Evolutionary conservation across 2,888 invertebrate genomes (phyloP), one percentile per base, ranked within the genome.

Genomic region (Glyphotaelius pellucidus): DNA sequence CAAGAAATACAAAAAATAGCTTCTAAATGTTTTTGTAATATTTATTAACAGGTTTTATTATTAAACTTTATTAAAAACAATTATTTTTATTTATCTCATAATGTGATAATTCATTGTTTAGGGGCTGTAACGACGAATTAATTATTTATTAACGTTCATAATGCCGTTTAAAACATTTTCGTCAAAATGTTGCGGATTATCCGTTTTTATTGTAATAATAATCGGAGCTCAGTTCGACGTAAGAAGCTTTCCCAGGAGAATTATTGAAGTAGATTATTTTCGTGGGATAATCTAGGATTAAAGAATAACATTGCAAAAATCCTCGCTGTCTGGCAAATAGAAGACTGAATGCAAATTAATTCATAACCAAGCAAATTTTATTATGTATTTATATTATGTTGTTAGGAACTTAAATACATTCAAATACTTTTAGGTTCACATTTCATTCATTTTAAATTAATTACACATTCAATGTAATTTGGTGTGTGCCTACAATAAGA

Each of bases 211-310:
- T 88, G 52, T 88, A 52, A 88, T 52, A 31, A 88, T 88, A 88
- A 88, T 42, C 88, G 47, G 88, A 14, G 88, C 88, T 67, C 67
- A 67, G 88, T 88, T 42, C 30, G 88, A 67, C 88, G 32, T 88
- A 88, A 88, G 88, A 67, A 81, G 88, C 88, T 88, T 67, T 88
- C 14, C 88, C 32, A 31, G 81, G 81, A 88, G 67, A 67, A 88
- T 88, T 88, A 88, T 88, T 88, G 88, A 67, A 88, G 88, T 88
- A 52, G 88, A 88, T 88, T 88, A 88, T 67, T 52, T 88, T 67
- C 88, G 35, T 32, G 31, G 14, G 88, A 88, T 88, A 31, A 81
- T 81, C 81, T 81, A 19, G 81, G 81, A 81, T 81, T 81, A 81
- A 32, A 81, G 32, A 81, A 81, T 81, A 32, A 81, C 81, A 19